phyloP scores from a whole-genome alignment of 2,113 vertebrate genomes.

The Macrotus californicus region DNA sequence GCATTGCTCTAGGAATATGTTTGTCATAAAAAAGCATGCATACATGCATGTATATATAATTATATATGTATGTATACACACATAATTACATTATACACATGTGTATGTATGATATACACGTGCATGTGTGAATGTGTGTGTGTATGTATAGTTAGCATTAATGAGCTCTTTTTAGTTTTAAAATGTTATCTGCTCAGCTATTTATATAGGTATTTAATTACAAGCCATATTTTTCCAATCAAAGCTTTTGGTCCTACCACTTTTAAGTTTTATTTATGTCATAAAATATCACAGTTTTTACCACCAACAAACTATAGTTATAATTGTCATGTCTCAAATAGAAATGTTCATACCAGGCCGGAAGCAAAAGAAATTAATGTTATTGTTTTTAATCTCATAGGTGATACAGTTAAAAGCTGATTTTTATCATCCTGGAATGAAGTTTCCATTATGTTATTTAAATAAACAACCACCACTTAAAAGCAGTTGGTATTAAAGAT shows the following conservation, averaged over 20 bases:
- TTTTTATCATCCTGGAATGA: background rate
- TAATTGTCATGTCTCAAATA: background rate
- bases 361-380: background rate
- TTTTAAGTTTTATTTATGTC: background rate
- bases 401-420: background rate
- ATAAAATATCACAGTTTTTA: slow-evolving; percentile 9
- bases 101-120: background rate
- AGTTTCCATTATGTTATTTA: background rate
- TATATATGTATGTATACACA: background rate
- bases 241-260: background rate
- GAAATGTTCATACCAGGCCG: background rate
- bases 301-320: background rate
- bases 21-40: slow-evolving; percentile 34
- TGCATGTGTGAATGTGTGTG: background rate
- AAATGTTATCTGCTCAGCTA: background rate
- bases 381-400: background rate
- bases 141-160: background rate
- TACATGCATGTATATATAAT: background rate
- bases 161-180: background rate
- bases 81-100: background rate
- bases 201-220: background rate
- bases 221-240: background rate
- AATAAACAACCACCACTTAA: background rate
- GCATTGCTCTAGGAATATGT: slow-evolving; percentile 43
- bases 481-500: background rate